Evolutionary conservation across 2,113 vertebrate genomes (phyloP).

Genomic region (Zosterops japonicus): DNA sequence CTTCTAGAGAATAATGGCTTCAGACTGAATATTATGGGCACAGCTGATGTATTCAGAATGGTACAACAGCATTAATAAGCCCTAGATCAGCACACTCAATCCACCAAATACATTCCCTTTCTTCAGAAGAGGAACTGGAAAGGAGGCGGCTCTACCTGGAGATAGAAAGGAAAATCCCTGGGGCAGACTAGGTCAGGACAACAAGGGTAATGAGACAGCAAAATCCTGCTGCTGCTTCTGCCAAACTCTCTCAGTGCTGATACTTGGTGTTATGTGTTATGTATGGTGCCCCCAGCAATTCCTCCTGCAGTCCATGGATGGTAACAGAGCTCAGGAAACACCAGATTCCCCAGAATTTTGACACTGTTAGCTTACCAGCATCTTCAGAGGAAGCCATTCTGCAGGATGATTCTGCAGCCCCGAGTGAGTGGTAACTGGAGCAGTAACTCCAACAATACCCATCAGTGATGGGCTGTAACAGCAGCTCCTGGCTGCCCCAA

Average conservation of each 20-base stretch:
- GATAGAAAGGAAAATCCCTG: not conserved
- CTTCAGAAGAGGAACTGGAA: not conserved
- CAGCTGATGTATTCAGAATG: not conserved
- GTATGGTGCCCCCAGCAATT: not conserved
- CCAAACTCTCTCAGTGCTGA: not conserved
- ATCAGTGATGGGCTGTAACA: fast-evolving
- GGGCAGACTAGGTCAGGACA: not conserved
- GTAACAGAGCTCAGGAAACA: not conserved
- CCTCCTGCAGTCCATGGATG: not conserved
- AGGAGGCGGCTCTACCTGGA: not conserved
- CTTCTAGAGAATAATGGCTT: not conserved
- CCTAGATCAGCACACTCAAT: not conserved
- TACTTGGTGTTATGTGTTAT: fast-evolving
- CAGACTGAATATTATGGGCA: not conserved
- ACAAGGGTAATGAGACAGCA: not conserved
- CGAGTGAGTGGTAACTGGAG: not conserved
- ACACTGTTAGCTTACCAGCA: not conserved
- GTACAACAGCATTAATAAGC: not conserved
- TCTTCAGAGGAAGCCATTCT: not conserved
- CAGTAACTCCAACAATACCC: not conserved
- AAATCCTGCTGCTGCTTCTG: not conserved
- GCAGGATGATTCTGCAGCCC: not conserved
- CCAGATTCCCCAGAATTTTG: not conserved
- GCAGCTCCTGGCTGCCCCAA: not conserved
- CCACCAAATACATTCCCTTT: not conserved